A percentile compares a stretch with the other conserved stretches of the same genome.
Evolutionary conservation across 1,140 invertebrate species (phyloP).

Genomic region (Hirudo medicinalis): DNA sequence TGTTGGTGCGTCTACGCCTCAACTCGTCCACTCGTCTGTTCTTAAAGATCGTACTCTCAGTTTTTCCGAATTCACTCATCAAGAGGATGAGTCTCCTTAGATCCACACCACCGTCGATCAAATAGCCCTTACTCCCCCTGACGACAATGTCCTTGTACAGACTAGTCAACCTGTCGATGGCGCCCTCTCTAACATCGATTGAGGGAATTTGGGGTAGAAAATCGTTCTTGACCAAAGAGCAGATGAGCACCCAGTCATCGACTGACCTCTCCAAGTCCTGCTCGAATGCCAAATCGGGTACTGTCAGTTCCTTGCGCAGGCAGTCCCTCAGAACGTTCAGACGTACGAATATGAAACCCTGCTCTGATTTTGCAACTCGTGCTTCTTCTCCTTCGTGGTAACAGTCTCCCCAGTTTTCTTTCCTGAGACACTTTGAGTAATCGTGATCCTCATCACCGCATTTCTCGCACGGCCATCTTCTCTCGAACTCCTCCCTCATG

Average conservation of each 20-base stretch:
- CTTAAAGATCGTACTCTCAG: slow-evolving; percentile 95
- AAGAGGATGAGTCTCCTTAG: slow-evolving; percentile 83
- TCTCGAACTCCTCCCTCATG: slow-evolving; percentile 87
- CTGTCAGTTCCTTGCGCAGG: slow-evolving; percentile 72
- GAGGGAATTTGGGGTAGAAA: slow-evolving; percentile 96
- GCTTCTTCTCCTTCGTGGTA: slow-evolving; percentile 27
- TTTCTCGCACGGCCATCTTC: slow-evolving; percentile 86
- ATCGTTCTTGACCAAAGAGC: slow-evolving; percentile 99
- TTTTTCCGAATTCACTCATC: slow-evolving; percentile 73
- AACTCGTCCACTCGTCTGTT: slow-evolving; percentile 66
- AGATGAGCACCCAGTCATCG: slow-evolving; percentile 99
- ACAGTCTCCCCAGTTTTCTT: slow-evolving; percentile 41
- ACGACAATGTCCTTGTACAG: slow-evolving; percentile 90
- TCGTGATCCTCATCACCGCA: slow-evolving; percentile 89
- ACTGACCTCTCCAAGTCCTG: slow-evolving; percentile 46
- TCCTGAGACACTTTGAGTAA: slow-evolving; percentile 80
- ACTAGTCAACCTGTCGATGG: slow-evolving; percentile 81
- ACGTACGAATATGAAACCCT: slow-evolving; percentile 48
- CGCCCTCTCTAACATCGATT: slow-evolving; percentile 91
- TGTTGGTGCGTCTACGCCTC: slow-evolving; percentile 28
- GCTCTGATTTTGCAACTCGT: slow-evolving; percentile 27
- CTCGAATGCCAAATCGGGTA: slow-evolving; percentile 75
- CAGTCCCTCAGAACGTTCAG: slow-evolving; percentile 87
- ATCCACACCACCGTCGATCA: slow-evolving; percentile 87
- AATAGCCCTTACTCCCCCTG: slow-evolving; percentile 77